These are phyloP conservation scores for Drosophila pallidifrons DNA, from an alignment of 1,140 invertebrate species.

Conservation along the genomic window DNA sequence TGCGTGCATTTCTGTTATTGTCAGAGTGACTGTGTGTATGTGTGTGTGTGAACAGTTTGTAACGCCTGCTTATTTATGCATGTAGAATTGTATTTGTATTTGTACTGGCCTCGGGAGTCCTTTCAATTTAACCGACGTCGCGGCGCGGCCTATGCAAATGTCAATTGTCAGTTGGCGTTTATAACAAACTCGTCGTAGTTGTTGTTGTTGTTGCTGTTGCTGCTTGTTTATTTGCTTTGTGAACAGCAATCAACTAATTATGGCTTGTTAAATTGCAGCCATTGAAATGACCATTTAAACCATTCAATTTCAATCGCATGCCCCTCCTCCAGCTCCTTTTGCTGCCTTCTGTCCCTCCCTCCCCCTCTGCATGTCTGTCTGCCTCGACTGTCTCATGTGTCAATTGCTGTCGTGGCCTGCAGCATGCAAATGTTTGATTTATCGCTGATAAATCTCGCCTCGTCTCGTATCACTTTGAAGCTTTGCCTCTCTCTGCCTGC, in stretches of 20 bases:
- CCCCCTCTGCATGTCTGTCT: background rate
- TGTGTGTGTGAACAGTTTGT: constrained; percentile 60
- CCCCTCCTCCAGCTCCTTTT: background rate
- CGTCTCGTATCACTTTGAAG: constrained; percentile 20
- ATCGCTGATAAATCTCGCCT: constrained; percentile 53
- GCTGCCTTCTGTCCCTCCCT: background rate
- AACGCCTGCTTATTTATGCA: constrained; percentile 81
- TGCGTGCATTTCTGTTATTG: constrained; percentile 5
- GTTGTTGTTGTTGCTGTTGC: constrained; percentile 30
- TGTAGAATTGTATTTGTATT: constrained; percentile 1
- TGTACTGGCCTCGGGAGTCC: constrained; percentile 48
- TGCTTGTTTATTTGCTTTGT: constrained; percentile 71
- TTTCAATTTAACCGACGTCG: constrained; percentile 74
- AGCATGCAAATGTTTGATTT: constrained; percentile 63
- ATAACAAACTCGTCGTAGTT: constrained; percentile 52
- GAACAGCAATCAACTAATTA: constrained; percentile 80
- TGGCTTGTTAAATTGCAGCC: constrained; percentile 83
- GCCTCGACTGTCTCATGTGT: constrained; percentile 46
- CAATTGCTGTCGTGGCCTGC: constrained; percentile 37
- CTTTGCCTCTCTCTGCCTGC: background rate
- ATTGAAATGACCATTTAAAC: constrained; percentile 83
- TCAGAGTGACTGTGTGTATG: constrained; percentile 13
- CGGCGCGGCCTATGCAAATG: constrained; percentile 66
- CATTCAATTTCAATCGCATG: constrained; percentile 80
- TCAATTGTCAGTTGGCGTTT: constrained; percentile 74